A percentile compares a stretch with the other conserved stretches of the same genome.
These are phyloP conservation scores for Serilophus lunatus DNA, from an alignment of 2,113 vertebrate species.

Conservation along the genomic window DNA sequence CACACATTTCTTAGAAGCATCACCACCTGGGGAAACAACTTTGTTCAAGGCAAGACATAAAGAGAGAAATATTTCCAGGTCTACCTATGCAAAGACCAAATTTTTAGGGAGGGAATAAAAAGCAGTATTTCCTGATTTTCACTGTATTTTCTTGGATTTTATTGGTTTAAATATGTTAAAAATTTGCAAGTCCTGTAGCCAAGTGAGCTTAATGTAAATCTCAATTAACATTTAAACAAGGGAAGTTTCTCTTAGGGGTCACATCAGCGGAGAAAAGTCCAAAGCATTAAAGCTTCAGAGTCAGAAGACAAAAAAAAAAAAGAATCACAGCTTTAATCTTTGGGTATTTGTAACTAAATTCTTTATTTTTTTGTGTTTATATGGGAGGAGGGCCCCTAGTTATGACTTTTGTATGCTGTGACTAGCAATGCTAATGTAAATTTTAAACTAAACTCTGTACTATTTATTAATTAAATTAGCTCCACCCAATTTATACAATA, in stretches of 20 bases:
- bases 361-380: not conserved
- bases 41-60: not conserved
- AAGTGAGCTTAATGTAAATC: not conserved
- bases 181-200: not conserved
- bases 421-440: not conserved
- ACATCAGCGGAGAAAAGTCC: not conserved
- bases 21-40: not conserved
- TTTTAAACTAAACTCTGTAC: not conserved
- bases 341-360: not conserved
- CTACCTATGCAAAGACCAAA: not conserved
- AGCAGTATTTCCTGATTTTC: not conserved
- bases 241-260: not conserved
- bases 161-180: not conserved
- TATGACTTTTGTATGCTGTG: not conserved
- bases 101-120: not conserved
- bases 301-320: not conserved
- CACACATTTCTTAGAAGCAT: not conserved
- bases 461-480: slow-evolving; percentile 20
- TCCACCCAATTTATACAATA: not conserved
- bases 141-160: not conserved
- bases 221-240: not conserved
- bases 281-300: not conserved
- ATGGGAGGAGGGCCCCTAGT: not conserved
- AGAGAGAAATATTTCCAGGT: not conserved
- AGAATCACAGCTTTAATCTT: not conserved